phyloP scores from a whole-genome alignment of 2,888 invertebrate species.

The Osedax fenrisi region DNA sequence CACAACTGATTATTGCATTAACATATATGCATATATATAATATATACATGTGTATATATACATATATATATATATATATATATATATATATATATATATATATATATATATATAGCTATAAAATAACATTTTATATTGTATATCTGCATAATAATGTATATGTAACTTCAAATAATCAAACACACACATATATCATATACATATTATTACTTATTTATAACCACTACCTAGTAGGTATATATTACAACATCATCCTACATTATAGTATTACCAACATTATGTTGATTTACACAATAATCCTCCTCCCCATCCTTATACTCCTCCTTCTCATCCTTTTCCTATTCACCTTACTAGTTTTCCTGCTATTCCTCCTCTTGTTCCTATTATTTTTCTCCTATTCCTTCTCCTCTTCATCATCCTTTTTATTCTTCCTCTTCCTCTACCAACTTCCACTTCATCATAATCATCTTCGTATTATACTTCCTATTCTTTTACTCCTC shows the following conservation, averaged over 20 bases:
- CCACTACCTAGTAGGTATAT: too few relatives aligned
- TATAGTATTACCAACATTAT: too few relatives aligned
- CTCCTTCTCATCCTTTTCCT: not conserved
- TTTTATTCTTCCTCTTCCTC: not conserved
- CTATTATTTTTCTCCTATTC: not conserved
- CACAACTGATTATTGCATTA: too few relatives aligned
- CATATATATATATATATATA: not conserved
- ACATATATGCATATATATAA: not conserved
- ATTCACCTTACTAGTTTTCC: not conserved
- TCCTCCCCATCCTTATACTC: not conserved
- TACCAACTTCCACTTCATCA: not conserved
- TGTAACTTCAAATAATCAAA: too few relatives aligned
- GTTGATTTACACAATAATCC: too few relatives aligned
- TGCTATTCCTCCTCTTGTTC: not conserved
- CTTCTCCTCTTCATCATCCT: not conserved
- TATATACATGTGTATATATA: not conserved
- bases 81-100: not conserved
- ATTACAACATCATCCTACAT: too few relatives aligned
- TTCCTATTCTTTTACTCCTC: constrained; percentile 13
- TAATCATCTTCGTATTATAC: not conserved
- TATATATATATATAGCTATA: not conserved
- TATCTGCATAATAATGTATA: too few relatives aligned
- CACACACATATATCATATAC: too few relatives aligned
- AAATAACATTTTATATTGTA: not conserved
- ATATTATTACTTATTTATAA: too few relatives aligned